phyloP scores from a whole-genome alignment of 2,797 vertebrate species.

The Buphagus erythrorhynchus region DNA sequence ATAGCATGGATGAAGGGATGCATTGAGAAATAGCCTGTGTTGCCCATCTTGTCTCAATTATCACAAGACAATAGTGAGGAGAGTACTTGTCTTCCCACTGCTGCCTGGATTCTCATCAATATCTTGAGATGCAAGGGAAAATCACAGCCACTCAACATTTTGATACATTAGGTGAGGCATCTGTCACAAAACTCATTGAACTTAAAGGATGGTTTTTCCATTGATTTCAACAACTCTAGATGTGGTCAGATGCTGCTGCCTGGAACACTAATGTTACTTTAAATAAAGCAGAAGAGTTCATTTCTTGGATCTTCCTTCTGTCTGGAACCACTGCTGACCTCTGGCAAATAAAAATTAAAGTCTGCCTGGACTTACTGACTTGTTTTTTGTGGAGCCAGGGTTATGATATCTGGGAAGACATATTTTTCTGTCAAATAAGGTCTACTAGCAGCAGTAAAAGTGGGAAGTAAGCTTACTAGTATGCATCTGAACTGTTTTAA shows the following conservation, averaged over 20 bases:
- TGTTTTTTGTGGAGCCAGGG: background rate
- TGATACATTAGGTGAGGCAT: background rate
- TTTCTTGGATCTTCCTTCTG: background rate
- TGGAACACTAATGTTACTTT: background rate
- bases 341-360: background rate
- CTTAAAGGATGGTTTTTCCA: background rate
- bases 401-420: background rate
- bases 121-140: background rate
- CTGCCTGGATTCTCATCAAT: background rate
- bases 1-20: background rate
- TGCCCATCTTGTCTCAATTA: background rate
- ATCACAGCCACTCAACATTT: background rate
- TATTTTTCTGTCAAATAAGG: background rate
- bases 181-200: background rate
- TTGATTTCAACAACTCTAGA: background rate
- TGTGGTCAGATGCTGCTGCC: background rate
- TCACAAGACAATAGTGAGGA: accelerated
- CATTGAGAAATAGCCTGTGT: background rate
- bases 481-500: background rate
- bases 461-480: background rate
- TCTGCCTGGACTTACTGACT: background rate
- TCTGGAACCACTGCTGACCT: background rate
- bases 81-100: background rate
- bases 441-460: background rate
- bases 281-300: background rate